Conservation (phyloP, 2,797 vertebrate species). For the Alectoris magna region DNA sequence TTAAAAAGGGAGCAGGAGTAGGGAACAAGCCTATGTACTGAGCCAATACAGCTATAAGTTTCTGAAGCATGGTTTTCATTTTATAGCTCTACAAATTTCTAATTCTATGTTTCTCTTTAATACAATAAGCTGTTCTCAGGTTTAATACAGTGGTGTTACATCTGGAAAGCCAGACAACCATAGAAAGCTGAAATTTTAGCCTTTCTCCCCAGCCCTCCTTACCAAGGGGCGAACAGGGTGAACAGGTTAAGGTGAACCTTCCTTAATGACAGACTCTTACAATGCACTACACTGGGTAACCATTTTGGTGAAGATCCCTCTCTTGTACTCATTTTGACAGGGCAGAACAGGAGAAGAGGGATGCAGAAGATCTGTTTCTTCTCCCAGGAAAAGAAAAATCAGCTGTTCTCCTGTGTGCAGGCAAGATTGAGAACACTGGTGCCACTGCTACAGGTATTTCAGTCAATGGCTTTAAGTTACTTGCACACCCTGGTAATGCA, state of each 20-base stretch:
- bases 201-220: neutral
- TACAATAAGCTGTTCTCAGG: neutral
- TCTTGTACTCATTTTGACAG: neutral
- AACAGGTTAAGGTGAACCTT: too few species aligned
- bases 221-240: neutral
- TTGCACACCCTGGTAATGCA: neutral
- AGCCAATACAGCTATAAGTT: neutral
- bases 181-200: neutral
- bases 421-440: neutral
- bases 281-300: fast-evolving
- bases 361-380: neutral
- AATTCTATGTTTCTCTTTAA: neutral
- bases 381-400: neutral
- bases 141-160: neutral
- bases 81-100: neutral
- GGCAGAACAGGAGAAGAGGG: neutral
- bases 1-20: neutral
- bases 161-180: neutral
- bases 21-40: neutral
- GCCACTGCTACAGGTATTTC: neutral
- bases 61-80: neutral
- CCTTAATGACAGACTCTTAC: neutral
- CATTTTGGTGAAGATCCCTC: neutral
- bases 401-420: neutral
- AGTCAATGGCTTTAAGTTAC: neutral